These are phyloP conservation scores for Euclidia mi DNA, from an alignment of 2,888 invertebrate species.

Conservation along the genomic window DNA sequence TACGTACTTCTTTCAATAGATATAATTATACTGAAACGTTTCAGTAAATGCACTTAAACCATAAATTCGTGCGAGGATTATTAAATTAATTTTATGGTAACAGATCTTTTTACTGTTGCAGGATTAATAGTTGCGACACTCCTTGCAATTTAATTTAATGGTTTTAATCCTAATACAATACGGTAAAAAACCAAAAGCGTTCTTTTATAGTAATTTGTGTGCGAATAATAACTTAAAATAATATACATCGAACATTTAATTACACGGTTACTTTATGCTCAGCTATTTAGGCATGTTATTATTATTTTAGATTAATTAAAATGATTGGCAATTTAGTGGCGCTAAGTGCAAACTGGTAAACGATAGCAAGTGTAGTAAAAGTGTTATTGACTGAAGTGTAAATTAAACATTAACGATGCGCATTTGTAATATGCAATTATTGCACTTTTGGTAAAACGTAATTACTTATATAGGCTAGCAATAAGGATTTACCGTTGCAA, in stretches of 20 bases:
- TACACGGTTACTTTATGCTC: too few species aligned
- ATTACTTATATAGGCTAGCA: constrained; percentile 22
- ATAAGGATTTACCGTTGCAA: constrained; percentile 21
- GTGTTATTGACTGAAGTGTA: neutral
- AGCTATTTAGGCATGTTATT: too few species aligned
- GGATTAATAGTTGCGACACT: constrained; percentile 3
- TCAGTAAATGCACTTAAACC: constrained; percentile 27
- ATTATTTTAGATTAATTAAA: too few species aligned
- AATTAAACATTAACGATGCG: constrained; percentile 17
- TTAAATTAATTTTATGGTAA: constrained; percentile 18
- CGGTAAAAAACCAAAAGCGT: neutral
- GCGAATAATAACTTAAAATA: too few species aligned
- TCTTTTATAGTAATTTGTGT: neutral
- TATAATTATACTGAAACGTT: constrained; percentile 52
- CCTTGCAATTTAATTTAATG: neutral
- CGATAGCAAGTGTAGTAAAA: neutral
- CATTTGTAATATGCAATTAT: constrained; percentile 24
- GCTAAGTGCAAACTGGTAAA: neutral
- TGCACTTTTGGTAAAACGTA: constrained; percentile 26
- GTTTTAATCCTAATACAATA: neutral
- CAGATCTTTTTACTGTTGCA: constrained; percentile 17
- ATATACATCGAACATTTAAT: too few species aligned
- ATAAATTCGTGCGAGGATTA: constrained; percentile 23
- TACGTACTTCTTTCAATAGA: constrained; percentile 55
- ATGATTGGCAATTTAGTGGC: too few species aligned